A percentile compares a stretch with the other conserved stretches of the same genome.
phyloP scores from a whole-genome alignment of 2,113 vertebrate species.

The Salvelinus sp. region DNA sequence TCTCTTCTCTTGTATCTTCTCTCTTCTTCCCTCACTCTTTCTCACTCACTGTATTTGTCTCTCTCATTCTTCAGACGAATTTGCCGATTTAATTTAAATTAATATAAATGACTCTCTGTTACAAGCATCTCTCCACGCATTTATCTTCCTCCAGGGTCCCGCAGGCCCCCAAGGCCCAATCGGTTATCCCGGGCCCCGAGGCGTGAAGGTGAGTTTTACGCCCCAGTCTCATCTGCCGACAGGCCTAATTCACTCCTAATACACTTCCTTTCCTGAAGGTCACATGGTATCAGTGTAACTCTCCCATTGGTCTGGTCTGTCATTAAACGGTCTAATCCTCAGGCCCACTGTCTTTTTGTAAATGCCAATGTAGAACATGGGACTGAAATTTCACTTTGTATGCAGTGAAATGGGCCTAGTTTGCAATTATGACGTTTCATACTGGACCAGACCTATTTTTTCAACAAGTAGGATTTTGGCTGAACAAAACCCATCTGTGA shows the following conservation, averaged over 20 bases:
- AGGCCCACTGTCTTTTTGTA: too few species aligned
- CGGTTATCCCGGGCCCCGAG: slow-evolving; percentile 91
- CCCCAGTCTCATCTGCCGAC: not conserved
- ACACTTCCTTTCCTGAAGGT: too few species aligned
- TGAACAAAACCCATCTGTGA: too few species aligned
- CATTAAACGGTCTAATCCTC: too few species aligned
- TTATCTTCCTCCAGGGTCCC: slow-evolving; percentile 80
- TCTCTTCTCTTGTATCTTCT: not conserved
- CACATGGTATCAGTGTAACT: too few species aligned
- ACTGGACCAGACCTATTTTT: too few species aligned
- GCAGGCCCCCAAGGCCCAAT: slow-evolving; percentile 92
- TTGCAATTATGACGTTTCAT: too few species aligned
- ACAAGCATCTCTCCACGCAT: slow-evolving; percentile 28
- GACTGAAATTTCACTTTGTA: too few species aligned
- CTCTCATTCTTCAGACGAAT: slow-evolving; percentile 4
- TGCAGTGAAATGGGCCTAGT: too few species aligned
- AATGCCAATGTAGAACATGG: too few species aligned
- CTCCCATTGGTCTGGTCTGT: too few species aligned
- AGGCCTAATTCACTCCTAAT: not conserved
- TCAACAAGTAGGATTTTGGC: too few species aligned
- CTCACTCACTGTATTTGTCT: not conserved
- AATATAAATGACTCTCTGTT: slow-evolving; percentile 6
- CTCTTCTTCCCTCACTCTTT: slow-evolving; percentile 14
- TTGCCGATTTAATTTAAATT: slow-evolving; percentile 29
- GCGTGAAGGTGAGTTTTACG: slow-evolving; percentile 90